Conservation (phyloP, 2,797 vertebrate genomes). For the Rhincodon typus region DNA sequence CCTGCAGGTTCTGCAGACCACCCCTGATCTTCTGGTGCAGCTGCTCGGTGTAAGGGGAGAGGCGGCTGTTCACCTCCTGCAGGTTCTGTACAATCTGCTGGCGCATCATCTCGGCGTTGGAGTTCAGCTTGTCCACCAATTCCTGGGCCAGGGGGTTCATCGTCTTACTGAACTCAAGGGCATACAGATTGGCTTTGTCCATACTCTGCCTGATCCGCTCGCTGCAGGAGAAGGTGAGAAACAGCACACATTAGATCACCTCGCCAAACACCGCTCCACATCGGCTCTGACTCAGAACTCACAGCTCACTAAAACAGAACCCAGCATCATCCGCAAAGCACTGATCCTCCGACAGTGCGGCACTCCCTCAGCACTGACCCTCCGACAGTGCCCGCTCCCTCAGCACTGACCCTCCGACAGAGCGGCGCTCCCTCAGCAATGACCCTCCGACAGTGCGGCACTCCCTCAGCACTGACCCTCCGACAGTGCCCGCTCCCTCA, state of each 20-base stretch:
- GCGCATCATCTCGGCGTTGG: conserved; percentile 55
- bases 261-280: too few relatives aligned
- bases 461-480: too few relatives aligned
- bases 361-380: too few relatives aligned
- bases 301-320: background rate
- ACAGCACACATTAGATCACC: too few relatives aligned
- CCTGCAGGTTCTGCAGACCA: conserved; percentile 58
- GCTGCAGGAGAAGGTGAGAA: conserved; percentile 41
- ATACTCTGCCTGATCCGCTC: conserved; percentile 55
- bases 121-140: conserved; percentile 55
- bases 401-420: too few relatives aligned
- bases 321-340: background rate
- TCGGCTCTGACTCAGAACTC: too few relatives aligned
- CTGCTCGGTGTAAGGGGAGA: conserved; percentile 59
- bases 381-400: too few relatives aligned
- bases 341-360: too few relatives aligned
- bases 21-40: conserved; percentile 57
- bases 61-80: conserved; percentile 45
- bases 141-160: conserved; percentile 51
- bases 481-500: too few relatives aligned
- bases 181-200: conserved; percentile 50
- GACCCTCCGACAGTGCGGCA: too few relatives aligned
- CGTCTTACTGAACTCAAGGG: conserved; percentile 42
- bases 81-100: conserved; percentile 54
- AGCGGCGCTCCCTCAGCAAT: too few relatives aligned